Base-by-base conservation (phyloP, 2,797 vertebrate species). In the Pangasius larnaudii region DNA sequence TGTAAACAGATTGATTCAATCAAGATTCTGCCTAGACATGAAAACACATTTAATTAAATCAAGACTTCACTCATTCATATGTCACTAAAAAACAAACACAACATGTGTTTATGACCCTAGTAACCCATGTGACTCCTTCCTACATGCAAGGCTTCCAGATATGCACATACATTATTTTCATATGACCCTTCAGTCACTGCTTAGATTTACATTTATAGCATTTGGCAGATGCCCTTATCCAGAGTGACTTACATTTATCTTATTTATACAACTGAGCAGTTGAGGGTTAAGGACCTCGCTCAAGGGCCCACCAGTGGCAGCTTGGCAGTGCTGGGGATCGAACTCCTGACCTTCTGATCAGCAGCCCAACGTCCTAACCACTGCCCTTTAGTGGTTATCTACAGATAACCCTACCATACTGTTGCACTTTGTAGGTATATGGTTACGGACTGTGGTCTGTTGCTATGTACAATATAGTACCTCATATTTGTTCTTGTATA, bases 1-100 rank as follows among this genome's bases (percentile, higher is more conserved):
- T 87, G 51, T 74, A n/a, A 84, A 65, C 42, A 77, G 61, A 61
- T 71, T 71, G 58, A 53, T 53, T 75, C 3, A 74, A 63, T 74
- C 42, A 58, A 58, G 51, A 33, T 22, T 56, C 77, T 79, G 18
- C 18, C 42, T 5, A 71, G 27, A 39, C 71, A 77, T 42, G 46
- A 67, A n/a, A 49, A 84, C 63, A 69, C 30, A 42, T 82, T 80
- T 80, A 80, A 80, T 80, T 82, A 46, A 82, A 61, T 63, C 58
- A 82, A 82, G 79, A 81, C 79, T 63, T n/a, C 79, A 61, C 58
- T n/a, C 11, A 18, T 82, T 79, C 58, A n/a, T 5, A 59, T 63
- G 36, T n/a, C 11, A 46, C 5, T 46, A 82, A 82, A 82, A 46
- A 63, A 82, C 33, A 42, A 81, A 81, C 2, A 8, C 58, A 63